Evolutionary conservation across 2,888 invertebrate genomes (phyloP).

Genomic region (Helicoverpa assulta): DNA sequence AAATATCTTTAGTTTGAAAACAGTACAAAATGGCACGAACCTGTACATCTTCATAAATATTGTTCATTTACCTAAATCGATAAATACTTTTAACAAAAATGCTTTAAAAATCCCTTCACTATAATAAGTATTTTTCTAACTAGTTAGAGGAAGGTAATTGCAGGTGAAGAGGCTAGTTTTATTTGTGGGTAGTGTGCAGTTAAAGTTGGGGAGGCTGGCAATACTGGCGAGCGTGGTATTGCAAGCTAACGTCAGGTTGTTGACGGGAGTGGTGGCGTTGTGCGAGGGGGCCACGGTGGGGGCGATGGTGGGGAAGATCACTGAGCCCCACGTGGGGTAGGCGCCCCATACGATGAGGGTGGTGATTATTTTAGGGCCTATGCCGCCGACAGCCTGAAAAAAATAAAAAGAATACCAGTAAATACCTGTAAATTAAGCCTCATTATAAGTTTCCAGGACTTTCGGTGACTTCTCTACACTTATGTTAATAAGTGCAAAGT

Average conservation of each 20-base stretch:
- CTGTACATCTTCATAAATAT: slow-evolving; percentile 21
- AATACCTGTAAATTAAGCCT: no score
- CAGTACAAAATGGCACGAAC: slow-evolving; percentile 49
- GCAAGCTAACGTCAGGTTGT: slow-evolving; percentile 65
- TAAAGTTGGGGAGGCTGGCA: slow-evolving; percentile 60
- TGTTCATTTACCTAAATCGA: slow-evolving; percentile 5
- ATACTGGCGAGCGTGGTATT: slow-evolving; percentile 54
- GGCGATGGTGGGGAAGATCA: slow-evolving; percentile 88
- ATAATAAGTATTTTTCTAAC: slow-evolving; percentile 55
- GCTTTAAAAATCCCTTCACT: slow-evolving; percentile 26
- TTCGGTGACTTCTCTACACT: no score
- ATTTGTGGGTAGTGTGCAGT: slow-evolving; percentile 68
- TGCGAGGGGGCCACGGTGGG: slow-evolving; percentile 26
- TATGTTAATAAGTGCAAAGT: no score
- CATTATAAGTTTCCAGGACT: no score
- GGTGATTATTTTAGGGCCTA: slow-evolving; percentile 94
- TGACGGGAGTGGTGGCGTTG: slow-evolving; percentile 16
- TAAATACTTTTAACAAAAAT: slow-evolving; percentile 22
- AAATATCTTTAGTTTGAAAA: slow-evolving; percentile 18
- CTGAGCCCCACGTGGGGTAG: slow-evolving; percentile 93
- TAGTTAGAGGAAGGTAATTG: slow-evolving; percentile 68
- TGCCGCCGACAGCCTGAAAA: slow-evolving; percentile 92
- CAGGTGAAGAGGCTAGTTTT: slow-evolving; percentile 71
- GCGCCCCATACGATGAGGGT: slow-evolving; percentile 92
- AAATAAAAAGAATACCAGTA: background rate